Evolutionary conservation across 2,797 vertebrate species (phyloP).

Genomic region (Cyprinodon diabolis): DNA sequence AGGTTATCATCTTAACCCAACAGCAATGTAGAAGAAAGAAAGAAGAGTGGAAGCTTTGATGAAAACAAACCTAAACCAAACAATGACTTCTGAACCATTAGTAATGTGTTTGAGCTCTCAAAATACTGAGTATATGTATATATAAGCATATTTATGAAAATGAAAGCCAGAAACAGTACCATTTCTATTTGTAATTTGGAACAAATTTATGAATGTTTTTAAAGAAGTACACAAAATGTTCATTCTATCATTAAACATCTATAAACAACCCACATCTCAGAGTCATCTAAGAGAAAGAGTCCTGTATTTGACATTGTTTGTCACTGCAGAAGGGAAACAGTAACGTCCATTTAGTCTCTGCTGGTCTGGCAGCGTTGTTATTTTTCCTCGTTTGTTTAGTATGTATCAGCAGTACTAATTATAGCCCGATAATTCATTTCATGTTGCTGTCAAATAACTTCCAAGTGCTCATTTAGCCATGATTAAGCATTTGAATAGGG

Average conservation of each 20-base stretch:
- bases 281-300: neutral
- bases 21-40: neutral
- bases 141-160: neutral
- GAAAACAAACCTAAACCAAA: neutral
- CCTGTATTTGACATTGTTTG: conserved; percentile 6
- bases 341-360: conserved; percentile 37
- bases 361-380: conserved; percentile 30
- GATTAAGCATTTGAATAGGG: conserved; percentile 64
- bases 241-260: neutral
- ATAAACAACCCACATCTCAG: neutral
- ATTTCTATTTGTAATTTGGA: neutral
- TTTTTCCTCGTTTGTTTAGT: conserved; percentile 39
- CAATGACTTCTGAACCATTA: neutral
- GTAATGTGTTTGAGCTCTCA: neutral
- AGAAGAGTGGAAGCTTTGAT: neutral
- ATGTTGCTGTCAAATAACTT: conserved; percentile 62
- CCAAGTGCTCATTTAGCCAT: conserved; percentile 56
- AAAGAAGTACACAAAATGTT: neutral
- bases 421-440: conserved; percentile 48
- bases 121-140: neutral
- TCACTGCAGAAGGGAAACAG: conserved; percentile 11
- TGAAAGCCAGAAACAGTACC: neutral
- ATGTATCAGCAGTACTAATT: conserved; percentile 47
- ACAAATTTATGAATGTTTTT: neutral
- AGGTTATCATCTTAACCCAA: neutral